Evolutionary conservation across 2,797 vertebrate genomes (phyloP), one percentile per base, ranked within the genome.

Genomic region (Liparis tanakae): DNA sequence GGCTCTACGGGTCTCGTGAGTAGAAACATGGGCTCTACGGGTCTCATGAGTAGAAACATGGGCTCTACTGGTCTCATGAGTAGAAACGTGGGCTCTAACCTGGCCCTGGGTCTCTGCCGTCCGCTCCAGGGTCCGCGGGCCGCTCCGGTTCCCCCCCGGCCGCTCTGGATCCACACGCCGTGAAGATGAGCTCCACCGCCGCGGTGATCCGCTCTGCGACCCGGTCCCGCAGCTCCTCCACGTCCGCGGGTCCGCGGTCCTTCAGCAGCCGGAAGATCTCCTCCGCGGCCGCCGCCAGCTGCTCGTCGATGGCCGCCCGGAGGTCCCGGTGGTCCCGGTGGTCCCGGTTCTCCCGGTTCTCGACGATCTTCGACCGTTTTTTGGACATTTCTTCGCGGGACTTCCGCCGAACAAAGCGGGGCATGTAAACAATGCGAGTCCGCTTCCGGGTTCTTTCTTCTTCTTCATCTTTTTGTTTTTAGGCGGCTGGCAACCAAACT

Each of bases 361-460:
- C 72, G 1, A 8, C 0, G 30, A 44, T 41, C n/a, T 53, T 68
- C 0, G 48, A 39, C 7, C 80, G 75, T 39, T 41, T 83, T 59
- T 71, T 79, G 2, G 86, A 85, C 87, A 90, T 70, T 66, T 63
- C 39, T 70, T 39, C 10, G 0, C 34, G 25, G 33, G 33, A 44
- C 9, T 3, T 33, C 25, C 7, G 2, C 18, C 20, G 58, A 79
- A 87, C 87, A 88, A 90, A 87, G 86, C 78, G 10, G 20, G 15
- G 57, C 44, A 76, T 53, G 82, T 84, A 89, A 91, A 91, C 88
- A 89, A 71, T 4, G 55, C 54, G 8, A 18, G 25, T 2, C 4
- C 41, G 12, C 80, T 91, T 91, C 89, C 89, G 83, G 77, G 62
- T 12, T 72, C 37, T n/a, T n/a, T n/a, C n/a, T n/a, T n/a, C n/a